Evolutionary conservation across 2,113 vertebrate genomes (phyloP), one percentile per base, ranked within the genome.

Genomic region (Vidua chalybeata): DNA sequence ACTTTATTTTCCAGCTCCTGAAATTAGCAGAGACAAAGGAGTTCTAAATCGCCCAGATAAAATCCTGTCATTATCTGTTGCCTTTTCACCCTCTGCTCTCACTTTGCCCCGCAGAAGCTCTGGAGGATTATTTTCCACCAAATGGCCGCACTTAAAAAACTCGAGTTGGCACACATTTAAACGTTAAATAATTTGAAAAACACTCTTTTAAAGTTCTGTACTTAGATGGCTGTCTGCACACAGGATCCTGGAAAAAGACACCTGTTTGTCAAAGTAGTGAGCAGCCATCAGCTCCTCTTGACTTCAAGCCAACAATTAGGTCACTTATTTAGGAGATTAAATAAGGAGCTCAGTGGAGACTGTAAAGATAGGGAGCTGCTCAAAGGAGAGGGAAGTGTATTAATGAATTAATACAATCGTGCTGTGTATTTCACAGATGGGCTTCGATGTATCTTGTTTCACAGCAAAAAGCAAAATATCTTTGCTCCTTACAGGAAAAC

Each of bases 1-100:
- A 89, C 85, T 97, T 95, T 92, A 96, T 96, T 96, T 96, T 80
- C 69, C 62, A 93, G 83, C 79, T 96, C 63, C 75, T 91, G 58
- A 96, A 97, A 95, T 94, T 94, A 95, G 64, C 62, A 71, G 71
- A 96, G 94, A 94, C 90, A 67, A 74, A 93, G 91, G 86, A 89
- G 80, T 93, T 94, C 69, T 94, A 64, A 89, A 90, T 92, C 73
- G 59, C 93, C 31, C 43, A 14, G 64, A 88, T 89, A 48, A 75
- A 90, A 93, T 87, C 86, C 83, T 51, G 75, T 93, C 89, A 59
- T 89, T 92, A 84, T 79, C 92, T 66, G 90, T 74, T 93, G 76
- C 84, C 1, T 35, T 84, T 78, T 95, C 85, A 84, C 87, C 61
- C n/a, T 92, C 35, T 63, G 48, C 41, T 91, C 67, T 83, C 26